phyloP scores from a whole-genome alignment of 1,140 invertebrate genomes.

The Aleiodes sp. region DNA sequence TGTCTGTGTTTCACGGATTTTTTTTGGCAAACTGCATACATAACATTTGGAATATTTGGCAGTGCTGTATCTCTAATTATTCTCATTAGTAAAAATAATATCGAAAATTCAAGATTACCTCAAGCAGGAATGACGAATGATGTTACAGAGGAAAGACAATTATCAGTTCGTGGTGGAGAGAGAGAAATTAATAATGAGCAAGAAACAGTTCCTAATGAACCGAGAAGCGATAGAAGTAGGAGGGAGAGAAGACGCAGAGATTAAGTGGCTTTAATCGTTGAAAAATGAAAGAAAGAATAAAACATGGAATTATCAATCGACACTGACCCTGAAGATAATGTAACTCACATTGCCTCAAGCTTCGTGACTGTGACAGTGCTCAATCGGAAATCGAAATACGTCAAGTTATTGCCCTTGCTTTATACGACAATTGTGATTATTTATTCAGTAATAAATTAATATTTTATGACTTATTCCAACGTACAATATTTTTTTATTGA shows the following conservation, averaged over 20 bases:
- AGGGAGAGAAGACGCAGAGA: slow-evolving; percentile 16
- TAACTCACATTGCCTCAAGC: background rate
- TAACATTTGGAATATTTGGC: slow-evolving; percentile 20
- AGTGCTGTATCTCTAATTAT: slow-evolving; percentile 4
- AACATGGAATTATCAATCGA: background rate
- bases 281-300: background rate
- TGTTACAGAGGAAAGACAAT: no score
- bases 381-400: background rate
- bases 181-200: background rate
- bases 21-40: slow-evolving; percentile 25
- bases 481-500: no score
- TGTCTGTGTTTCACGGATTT: slow-evolving; percentile 21
- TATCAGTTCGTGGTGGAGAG: no score
- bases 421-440: no score
- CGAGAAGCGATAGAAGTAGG: slow-evolving; percentile 30
- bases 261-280: background rate
- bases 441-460: no score
- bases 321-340: background rate
- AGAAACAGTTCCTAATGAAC: slow-evolving; percentile 1
- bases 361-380: background rate
- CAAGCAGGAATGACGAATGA: no score
- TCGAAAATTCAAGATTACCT: slow-evolving; percentile 9
- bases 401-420: background rate
- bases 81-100: background rate
- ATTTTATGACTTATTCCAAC: no score